phyloP scores from a whole-genome alignment of 2,797 vertebrate species.

The Epinephelus awoara region DNA sequence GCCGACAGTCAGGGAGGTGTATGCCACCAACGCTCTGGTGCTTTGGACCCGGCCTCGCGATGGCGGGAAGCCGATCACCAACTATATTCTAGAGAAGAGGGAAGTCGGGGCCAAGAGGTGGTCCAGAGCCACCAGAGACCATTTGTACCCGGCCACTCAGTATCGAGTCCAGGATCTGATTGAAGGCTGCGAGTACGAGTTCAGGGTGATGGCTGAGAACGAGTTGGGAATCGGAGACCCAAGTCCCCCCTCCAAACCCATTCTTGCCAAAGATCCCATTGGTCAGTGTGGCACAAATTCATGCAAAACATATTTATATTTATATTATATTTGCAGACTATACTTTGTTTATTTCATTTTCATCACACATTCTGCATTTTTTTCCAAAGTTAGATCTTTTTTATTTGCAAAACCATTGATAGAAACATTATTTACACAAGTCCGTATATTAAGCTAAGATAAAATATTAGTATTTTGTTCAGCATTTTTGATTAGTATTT shows the following conservation, averaged over 20 bases:
- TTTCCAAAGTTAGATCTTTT: no score
- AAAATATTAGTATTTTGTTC: no score
- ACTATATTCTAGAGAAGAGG: slow-evolving; percentile 97
- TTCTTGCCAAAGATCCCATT: slow-evolving; percentile 97
- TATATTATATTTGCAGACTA: neutral
- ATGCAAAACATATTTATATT: neutral
- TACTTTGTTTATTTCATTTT: no score
- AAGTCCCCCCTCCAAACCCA: slow-evolving; percentile 94
- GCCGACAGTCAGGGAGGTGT: slow-evolving; percentile 92
- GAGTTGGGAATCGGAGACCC: slow-evolving; percentile 96
- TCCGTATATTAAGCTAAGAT: no score
- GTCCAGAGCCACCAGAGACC: slow-evolving; percentile 92
- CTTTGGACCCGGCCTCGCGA: slow-evolving; percentile 96
- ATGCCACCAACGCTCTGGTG: slow-evolving; percentile 92
- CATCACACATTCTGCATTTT: no score
- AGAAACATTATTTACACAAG: no score
- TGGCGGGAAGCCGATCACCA: slow-evolving; percentile 97
- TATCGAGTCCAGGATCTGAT: slow-evolving; percentile 93
- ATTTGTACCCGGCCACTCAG: slow-evolving; percentile 93
- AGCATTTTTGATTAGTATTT: no score
- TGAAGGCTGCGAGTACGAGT: slow-evolving; percentile 97
- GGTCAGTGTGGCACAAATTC: slow-evolving; percentile 81
- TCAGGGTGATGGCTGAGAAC: slow-evolving; percentile 97
- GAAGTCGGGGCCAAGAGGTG: slow-evolving; percentile 95
- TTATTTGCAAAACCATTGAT: no score